Evolutionary conservation across 2,113 vertebrate species (phyloP).

Genomic region (Dicerorhinus sumatrensis): DNA sequence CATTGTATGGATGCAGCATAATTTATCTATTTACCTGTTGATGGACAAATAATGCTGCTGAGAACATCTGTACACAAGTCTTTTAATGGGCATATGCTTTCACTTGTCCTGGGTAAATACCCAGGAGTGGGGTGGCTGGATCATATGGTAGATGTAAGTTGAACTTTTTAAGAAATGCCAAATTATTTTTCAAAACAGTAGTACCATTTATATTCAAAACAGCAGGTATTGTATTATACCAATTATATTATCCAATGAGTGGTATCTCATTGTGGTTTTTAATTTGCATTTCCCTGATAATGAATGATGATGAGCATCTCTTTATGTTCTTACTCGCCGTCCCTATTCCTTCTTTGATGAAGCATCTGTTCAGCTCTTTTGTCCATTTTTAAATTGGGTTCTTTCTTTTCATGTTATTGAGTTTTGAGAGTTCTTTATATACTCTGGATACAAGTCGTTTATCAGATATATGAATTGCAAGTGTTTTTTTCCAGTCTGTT

Average conservation of each 20-base stretch:
- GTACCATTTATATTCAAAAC: background rate
- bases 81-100: background rate
- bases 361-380: background rate
- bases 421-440: background rate
- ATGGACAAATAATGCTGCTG: background rate
- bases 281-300: background rate
- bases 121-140: background rate
- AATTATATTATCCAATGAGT: background rate
- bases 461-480: background rate
- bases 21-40: background rate
- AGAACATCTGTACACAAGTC: background rate
- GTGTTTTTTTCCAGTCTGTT: background rate
- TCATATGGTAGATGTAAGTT: background rate
- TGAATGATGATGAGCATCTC: background rate
- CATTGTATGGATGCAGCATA: background rate
- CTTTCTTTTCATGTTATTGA: background rate
- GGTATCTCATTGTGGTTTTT: background rate
- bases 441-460: background rate
- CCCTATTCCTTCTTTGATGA: background rate
- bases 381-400: background rate
- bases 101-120: background rate
- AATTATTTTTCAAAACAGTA: background rate
- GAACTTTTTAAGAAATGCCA: constrained; percentile 15
- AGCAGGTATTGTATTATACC: background rate
- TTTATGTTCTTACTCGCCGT: background rate